A percentile compares a stretch with the other conserved stretches of the same genome.
Evolutionary conservation across 2,797 vertebrate species (phyloP).

Genomic region (Syngnathus rostellatus): DNA sequence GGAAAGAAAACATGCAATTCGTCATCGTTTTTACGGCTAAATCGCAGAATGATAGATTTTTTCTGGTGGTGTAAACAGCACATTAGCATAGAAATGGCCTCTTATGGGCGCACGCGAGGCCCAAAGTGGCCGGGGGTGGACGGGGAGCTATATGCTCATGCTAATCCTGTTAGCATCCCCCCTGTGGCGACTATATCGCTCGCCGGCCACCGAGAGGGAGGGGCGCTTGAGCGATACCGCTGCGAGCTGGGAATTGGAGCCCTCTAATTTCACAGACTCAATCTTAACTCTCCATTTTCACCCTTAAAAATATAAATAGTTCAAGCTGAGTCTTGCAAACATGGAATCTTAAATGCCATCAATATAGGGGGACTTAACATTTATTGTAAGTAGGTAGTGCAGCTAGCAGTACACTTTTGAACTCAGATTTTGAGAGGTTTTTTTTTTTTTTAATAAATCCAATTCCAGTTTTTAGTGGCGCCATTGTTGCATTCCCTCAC

Average conservation of each 20-base stretch:
- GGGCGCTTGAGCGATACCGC: slow-evolving; percentile 3
- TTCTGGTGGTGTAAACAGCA: slow-evolving; percentile 53
- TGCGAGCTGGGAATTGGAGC: neutral
- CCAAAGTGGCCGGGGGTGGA: slow-evolving; percentile 25
- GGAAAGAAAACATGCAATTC: slow-evolving; percentile 30
- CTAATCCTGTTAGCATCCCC: slow-evolving; percentile 64
- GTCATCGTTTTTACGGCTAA: slow-evolving; percentile 51
- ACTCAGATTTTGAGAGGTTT: neutral
- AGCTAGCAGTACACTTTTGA: no score
- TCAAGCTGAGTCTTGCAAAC: neutral
- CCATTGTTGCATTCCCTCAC: no score
- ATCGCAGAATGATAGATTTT: slow-evolving; percentile 54
- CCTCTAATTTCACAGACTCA: neutral
- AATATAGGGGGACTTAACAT: neutral
- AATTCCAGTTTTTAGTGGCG: no score
- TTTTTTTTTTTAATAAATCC: no score
- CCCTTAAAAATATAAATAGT: neutral
- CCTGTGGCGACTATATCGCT: slow-evolving; percentile 12
- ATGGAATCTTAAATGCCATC: neutral
- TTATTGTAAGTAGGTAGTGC: no score
- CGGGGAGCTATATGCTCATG: slow-evolving; percentile 22
- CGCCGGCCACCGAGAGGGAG: slow-evolving; percentile 13
- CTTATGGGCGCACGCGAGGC: slow-evolving; percentile 45
- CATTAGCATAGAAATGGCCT: slow-evolving; percentile 69
- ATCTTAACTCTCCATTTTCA: neutral